Evolutionary conservation across 1,140 invertebrate genomes (phyloP).

Genomic region (Aleiodes sp.): DNA sequence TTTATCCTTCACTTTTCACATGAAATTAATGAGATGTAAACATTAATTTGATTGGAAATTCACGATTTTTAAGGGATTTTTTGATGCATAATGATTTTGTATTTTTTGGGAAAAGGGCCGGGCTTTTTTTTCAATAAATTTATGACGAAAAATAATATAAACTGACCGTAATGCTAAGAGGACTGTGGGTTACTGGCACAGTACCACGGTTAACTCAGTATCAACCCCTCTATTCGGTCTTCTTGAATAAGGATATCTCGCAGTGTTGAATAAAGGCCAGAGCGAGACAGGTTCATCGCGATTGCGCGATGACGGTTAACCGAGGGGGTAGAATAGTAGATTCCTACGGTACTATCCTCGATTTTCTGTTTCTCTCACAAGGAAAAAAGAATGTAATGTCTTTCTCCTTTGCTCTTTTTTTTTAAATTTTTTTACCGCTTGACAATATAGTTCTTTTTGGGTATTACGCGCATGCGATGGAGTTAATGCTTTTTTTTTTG

Average conservation of each 20-base stretch:
- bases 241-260: background rate
- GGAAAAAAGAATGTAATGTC: background rate
- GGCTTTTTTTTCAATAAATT: background rate
- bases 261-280: background rate
- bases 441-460: too few relatives aligned
- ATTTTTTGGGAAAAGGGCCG: background rate
- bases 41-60: background rate
- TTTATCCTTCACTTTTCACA: background rate
- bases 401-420: background rate
- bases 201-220: constrained; percentile 42
- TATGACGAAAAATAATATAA: background rate
- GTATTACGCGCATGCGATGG: too few relatives aligned
- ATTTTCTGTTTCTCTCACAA: constrained; percentile 11
- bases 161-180: constrained; percentile 58
- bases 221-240: constrained; percentile 4
- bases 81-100: background rate
- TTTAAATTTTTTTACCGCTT: too few relatives aligned
- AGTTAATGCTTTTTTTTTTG: too few relatives aligned
- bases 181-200: constrained; percentile 65
- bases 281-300: constrained; percentile 23
- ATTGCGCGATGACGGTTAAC: constrained; percentile 30
- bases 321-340: constrained; percentile 12
- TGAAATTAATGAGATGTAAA: too few relatives aligned
- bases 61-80: background rate
- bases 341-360: background rate